Evolutionary conservation across 2,113 vertebrate genomes (phyloP).

Genomic region (Ceratotherium simum): DNA sequence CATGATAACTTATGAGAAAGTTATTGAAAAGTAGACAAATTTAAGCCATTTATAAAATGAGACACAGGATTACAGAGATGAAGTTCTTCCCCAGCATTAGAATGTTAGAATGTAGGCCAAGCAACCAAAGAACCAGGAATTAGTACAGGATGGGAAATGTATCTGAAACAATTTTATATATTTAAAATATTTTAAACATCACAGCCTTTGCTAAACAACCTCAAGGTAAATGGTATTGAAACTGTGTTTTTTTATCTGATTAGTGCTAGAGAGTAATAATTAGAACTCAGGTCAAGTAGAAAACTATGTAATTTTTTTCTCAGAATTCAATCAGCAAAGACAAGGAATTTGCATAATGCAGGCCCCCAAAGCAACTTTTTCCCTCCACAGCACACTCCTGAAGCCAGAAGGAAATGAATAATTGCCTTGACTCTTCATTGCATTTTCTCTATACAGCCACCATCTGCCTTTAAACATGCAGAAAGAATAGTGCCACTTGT

Average conservation of each 20-base stretch:
- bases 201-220: slow-evolving; percentile 15
- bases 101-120: slow-evolving; percentile 35
- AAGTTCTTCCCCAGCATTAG: background rate
- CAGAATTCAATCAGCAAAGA: slow-evolving; percentile 65
- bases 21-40: slow-evolving; percentile 28
- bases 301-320: slow-evolving; percentile 30
- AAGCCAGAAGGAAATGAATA: slow-evolving; percentile 44
- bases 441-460: slow-evolving; percentile 29
- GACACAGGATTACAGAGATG: background rate
- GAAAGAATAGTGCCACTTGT: slow-evolving; percentile 8
- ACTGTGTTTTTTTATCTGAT: slow-evolving; percentile 6
- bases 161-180: background rate
- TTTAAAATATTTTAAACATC: slow-evolving; percentile 52
- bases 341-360: slow-evolving; percentile 62
- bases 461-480: slow-evolving; percentile 58
- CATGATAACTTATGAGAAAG: background rate
- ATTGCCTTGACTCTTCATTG: slow-evolving; percentile 5
- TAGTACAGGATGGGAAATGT: background rate
- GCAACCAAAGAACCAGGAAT: background rate
- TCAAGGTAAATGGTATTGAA: slow-evolving; percentile 53
- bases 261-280: slow-evolving; percentile 37
- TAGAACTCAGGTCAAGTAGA: slow-evolving; percentile 48
- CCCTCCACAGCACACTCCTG: background rate
- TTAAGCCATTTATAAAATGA: slow-evolving; percentile 33
- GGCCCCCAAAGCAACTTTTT: slow-evolving; percentile 21